A percentile compares a stretch with the other conserved stretches of the same genome.
These are phyloP conservation scores for Picus viridis DNA, from an alignment of 2,797 vertebrate genomes.

Conservation along the genomic window DNA sequence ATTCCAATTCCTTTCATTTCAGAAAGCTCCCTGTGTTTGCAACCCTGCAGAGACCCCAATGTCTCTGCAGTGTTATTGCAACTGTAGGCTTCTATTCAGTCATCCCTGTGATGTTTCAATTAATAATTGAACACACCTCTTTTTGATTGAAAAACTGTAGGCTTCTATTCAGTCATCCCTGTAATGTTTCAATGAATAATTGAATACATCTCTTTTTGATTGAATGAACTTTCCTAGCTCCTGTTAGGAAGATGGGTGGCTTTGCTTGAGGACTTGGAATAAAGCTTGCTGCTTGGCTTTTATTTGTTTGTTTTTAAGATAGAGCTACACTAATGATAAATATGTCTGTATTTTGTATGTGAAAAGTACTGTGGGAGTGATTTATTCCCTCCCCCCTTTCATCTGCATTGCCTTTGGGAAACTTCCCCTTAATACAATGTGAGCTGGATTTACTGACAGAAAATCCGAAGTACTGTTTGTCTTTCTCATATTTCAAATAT, in stretches of 20 bases:
- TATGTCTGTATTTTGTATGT: neutral
- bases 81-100: neutral
- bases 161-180: neutral
- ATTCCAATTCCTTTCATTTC: neutral
- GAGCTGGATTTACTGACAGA: neutral
- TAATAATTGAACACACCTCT: no score
- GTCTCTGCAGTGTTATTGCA: neutral
- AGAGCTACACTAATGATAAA: neutral
- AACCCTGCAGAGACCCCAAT: neutral
- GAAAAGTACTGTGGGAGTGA: neutral
- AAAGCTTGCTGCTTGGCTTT: neutral
- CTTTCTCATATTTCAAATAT: neutral
- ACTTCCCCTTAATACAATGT: neutral
- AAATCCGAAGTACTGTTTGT: neutral
- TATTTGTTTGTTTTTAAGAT: no score
- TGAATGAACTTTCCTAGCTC: neutral
- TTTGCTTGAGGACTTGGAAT: neutral
- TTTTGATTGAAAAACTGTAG: no score
- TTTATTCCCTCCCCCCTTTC: neutral
- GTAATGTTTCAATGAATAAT: neutral
- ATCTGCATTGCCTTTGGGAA: neutral
- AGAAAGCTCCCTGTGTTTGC: neutral
- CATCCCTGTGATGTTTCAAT: no score
- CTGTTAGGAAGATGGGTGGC: neutral
- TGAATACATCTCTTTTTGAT: neutral